These are phyloP conservation scores for Gnathonemus longibarbis DNA, from an alignment of 2,113 vertebrate genomes.

Conservation along the genomic window DNA sequence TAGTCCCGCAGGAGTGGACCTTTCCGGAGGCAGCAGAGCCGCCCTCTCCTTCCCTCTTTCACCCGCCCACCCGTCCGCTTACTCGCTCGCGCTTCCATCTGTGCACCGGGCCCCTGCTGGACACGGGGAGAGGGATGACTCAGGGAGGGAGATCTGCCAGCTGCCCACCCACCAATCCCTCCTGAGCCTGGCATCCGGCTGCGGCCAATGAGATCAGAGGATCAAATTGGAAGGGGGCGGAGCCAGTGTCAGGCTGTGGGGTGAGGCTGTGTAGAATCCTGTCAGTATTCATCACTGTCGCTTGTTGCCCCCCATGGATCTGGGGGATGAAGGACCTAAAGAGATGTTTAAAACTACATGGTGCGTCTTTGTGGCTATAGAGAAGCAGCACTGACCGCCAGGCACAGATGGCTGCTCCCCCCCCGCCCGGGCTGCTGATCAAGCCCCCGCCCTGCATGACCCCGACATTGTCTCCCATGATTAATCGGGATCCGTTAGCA, in stretches of 20 bases:
- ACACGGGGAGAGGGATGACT: background rate
- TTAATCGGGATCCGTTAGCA: background rate
- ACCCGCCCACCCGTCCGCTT: background rate
- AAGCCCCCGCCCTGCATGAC: background rate
- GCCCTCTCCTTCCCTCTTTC: background rate
- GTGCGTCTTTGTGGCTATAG: background rate
- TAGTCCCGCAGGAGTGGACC: background rate
- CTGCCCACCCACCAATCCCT: background rate
- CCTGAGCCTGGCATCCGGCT: background rate
- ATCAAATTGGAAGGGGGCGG: background rate
- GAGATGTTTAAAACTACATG: background rate
- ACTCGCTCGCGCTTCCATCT: background rate
- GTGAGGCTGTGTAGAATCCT: background rate
- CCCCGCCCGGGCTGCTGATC: background rate
- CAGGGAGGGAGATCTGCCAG: slow-evolving; percentile 4
- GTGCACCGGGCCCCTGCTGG: background rate
- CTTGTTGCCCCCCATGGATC: background rate
- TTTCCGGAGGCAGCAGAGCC: background rate
- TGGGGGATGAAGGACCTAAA: background rate
- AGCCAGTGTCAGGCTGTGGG: background rate
- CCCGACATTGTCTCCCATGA: background rate
- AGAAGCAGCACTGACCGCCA: background rate
- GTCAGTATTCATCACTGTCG: background rate
- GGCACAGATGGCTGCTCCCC: background rate
- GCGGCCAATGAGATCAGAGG: background rate